Conservation (phyloP, 2,113 vertebrate species). For the Nannobrachium achirus region DNA sequence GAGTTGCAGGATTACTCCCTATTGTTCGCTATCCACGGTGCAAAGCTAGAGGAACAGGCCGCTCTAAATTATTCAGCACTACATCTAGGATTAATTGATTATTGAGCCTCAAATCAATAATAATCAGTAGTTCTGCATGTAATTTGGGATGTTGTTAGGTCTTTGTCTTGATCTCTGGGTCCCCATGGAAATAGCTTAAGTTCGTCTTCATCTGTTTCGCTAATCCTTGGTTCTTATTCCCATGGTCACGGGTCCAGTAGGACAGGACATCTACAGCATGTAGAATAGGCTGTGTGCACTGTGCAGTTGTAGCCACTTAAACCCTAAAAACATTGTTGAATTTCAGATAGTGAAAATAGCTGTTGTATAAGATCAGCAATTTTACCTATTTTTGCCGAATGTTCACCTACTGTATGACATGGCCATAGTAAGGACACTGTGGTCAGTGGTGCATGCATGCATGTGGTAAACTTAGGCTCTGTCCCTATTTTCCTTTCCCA, state of each 20-base stretch:
- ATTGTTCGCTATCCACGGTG: slow-evolving; percentile 22
- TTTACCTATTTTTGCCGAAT: no score
- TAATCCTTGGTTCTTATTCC: slow-evolving; percentile 49
- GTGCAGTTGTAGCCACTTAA: no score
- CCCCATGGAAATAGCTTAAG: slow-evolving; percentile 53
- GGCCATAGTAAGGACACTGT: no score
- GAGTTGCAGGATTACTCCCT: slow-evolving; percentile 44
- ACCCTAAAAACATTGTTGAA: neutral
- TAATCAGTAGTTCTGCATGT: slow-evolving; percentile 62
- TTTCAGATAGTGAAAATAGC: neutral
- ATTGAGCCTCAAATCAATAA: slow-evolving; percentile 65
- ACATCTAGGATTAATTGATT: slow-evolving; percentile 64
- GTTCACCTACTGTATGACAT: no score
- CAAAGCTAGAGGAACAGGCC: neutral
- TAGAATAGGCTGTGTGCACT: slow-evolving; percentile 21
- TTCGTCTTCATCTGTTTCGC: slow-evolving; percentile 55
- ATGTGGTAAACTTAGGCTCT: neutral
- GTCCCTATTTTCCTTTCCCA: neutral
- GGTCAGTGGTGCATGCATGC: no score
- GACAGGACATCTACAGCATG: slow-evolving; percentile 35
- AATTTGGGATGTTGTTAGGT: slow-evolving; percentile 46
- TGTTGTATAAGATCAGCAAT: no score
- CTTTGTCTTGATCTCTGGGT: slow-evolving; percentile 50
- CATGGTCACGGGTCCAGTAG: slow-evolving; percentile 18
- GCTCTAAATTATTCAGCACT: slow-evolving; percentile 51